phyloP scores from a whole-genome alignment of 2,888 invertebrate genomes.

The Lapara coniferarum region DNA sequence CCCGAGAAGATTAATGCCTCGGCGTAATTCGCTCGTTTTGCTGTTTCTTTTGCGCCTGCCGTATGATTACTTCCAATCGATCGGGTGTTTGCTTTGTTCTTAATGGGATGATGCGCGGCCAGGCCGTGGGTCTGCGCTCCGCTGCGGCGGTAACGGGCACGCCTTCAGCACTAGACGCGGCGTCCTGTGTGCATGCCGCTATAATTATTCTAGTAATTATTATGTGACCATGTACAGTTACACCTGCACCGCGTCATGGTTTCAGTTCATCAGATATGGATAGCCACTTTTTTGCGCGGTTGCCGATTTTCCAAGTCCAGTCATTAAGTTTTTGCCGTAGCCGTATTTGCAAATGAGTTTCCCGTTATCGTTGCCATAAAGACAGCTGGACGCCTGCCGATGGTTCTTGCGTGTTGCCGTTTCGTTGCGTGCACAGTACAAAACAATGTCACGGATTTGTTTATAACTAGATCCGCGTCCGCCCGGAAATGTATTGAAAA shows the following conservation, averaged over 20 bases:
- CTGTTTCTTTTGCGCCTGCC: conserved; percentile 10
- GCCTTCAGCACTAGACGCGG: conserved; percentile 18
- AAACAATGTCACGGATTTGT: conserved; percentile 53
- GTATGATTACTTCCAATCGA: conserved; percentile 22
- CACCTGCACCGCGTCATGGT: conserved; percentile 24
- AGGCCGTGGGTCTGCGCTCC: conserved; percentile 5
- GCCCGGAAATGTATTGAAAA: conserved; percentile 46
- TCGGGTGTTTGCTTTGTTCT: conserved; percentile 25
- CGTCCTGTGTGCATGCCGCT: conserved; percentile 20
- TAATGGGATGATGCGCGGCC: conserved; percentile 22
- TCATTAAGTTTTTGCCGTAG: conserved; percentile 54
- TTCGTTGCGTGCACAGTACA: conserved; percentile 47
- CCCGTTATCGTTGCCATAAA: conserved; percentile 50
- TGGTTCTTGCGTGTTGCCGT: conserved; percentile 50
- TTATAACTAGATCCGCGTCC: conserved; percentile 45
- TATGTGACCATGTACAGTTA: conserved; percentile 16
- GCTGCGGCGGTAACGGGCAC: neutral
- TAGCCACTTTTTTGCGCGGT: conserved; percentile 27
- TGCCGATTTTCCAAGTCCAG: conserved; percentile 42
- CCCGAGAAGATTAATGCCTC: conserved; percentile 26
- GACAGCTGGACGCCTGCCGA: conserved; percentile 39
- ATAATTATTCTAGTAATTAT: conserved; percentile 12
- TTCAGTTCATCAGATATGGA: conserved; percentile 32
- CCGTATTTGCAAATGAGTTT: conserved; percentile 53
- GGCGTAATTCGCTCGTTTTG: conserved; percentile 24